Evolutionary conservation across 2,113 vertebrate genomes (phyloP), one percentile per base, ranked within the genome.

Genomic region (Brachirus orientalis): DNA sequence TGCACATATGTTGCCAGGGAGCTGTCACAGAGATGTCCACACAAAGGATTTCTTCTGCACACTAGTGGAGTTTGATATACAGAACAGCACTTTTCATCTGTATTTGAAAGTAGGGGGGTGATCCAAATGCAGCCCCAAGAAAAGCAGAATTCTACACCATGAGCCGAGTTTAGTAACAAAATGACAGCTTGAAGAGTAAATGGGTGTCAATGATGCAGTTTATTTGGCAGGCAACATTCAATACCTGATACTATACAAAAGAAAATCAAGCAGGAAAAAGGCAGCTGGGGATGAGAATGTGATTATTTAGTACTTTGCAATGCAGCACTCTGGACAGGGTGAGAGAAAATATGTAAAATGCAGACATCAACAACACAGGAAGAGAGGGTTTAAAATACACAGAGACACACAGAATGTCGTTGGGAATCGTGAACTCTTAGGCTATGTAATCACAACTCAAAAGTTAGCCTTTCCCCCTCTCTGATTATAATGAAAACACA

Each of bases 21-120:
- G 85, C 87, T 88, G 90, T 89, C 86, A 90, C 73, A 81, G 70
- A 86, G 85, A 91, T 87, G 88, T 89, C 82, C 87, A 52, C 86
- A 82, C 86, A 87, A 89, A 91, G 77, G 76, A 83, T 86, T 89
- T 86, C 75, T 81, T 70, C 81, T 54, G 71, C 80, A 85, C 72
- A 88, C 80, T 78, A 57, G 77, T 68, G 64, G 60, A 83, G 87
- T 91, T 92, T 87, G 87, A 89, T 86, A 82, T 77, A 87, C 86
- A 84, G 57, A 82, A 67, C 80, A 77, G 60, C 58, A 22, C 78
- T 81, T 75, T 72, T 77, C 82, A 79, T 71, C 61, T 63, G 82
- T 83, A 81, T 90, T 84, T 86, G 75, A 86, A 89, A 76, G 86
- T 88, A 81, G 71, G 60, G 50, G 82, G 45, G 80, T 71, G 63